phyloP scores from a whole-genome alignment of 2,888 invertebrate species.

The Sialis fuliginosa region DNA sequence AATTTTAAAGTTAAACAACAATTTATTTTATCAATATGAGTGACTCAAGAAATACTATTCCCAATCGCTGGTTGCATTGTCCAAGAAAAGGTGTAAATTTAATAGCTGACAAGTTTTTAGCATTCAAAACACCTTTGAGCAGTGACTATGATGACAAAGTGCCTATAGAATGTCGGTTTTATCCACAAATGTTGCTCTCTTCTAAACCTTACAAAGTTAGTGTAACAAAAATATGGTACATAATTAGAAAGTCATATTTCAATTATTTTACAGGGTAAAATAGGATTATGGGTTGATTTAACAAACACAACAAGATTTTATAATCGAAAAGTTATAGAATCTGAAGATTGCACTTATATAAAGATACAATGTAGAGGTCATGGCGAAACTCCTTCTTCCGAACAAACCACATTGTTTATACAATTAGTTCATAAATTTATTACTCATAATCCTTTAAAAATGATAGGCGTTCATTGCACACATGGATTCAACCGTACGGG shows the following conservation, averaged over 20 bases:
- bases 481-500: conserved; percentile 99
- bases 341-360: conserved; percentile 59
- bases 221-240: no score
- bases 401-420: conserved; percentile 75
- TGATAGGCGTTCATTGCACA: conserved; percentile 81
- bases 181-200: conserved; percentile 72
- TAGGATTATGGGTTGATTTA: conserved; percentile 93
- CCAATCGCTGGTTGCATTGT: conserved; percentile 75
- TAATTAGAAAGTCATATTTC: conserved; percentile 1
- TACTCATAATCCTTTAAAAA: conserved; percentile 56
- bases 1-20: no score
- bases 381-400: conserved; percentile 74
- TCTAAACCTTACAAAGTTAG: background rate
- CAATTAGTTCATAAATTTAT: conserved; percentile 63
- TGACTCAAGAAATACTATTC: conserved; percentile 32
- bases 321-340: conserved; percentile 59
- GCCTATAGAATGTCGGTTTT: conserved; percentile 66
- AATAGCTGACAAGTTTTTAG: conserved; percentile 71
- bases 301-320: conserved; percentile 94
- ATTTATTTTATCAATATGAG: background rate
- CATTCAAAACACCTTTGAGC: conserved; percentile 88
- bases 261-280: conserved; percentile 41
- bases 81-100: conserved; percentile 61
- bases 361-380: conserved; percentile 86
- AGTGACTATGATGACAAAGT: conserved; percentile 68